Evolutionary conservation across 2,888 invertebrate genomes (phyloP).

Genomic region (Ophion slaviceki): DNA sequence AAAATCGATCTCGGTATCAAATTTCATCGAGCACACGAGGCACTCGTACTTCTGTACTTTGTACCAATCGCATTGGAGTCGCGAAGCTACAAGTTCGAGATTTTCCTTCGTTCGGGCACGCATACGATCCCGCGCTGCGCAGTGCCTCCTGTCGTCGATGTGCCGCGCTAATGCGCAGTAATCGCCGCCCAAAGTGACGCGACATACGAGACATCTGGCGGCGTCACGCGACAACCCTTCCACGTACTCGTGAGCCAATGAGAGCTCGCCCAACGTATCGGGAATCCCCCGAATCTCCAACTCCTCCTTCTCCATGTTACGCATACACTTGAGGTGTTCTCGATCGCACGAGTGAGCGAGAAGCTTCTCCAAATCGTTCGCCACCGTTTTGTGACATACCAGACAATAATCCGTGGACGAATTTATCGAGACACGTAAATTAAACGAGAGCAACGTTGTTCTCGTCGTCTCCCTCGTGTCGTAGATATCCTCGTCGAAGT

Average conservation of each 20-base stretch:
- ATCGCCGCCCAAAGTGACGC: constrained; percentile 38
- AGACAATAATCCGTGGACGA: constrained; percentile 67
- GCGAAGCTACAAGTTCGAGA: background rate
- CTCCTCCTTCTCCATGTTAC: constrained; percentile 63
- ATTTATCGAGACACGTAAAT: constrained; percentile 13
- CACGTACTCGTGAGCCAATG: constrained; percentile 68
- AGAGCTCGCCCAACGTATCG: constrained; percentile 69
- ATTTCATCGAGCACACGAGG: constrained; percentile 24
- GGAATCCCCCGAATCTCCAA: constrained; percentile 42
- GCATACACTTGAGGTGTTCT: constrained; percentile 67
- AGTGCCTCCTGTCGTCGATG: constrained; percentile 23
- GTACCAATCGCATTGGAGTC: constrained; percentile 49
- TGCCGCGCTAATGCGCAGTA: constrained; percentile 18
- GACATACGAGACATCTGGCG: constrained; percentile 65
- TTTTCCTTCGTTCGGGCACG: background rate
- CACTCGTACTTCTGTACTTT: constrained; percentile 54
- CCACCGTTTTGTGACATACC: constrained; percentile 68
- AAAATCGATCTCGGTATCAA: constrained; percentile 22
- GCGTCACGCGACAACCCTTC: constrained; percentile 62
- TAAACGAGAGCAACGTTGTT: constrained; percentile 22
- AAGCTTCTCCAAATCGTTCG: constrained; percentile 60
- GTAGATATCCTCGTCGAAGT: constrained; percentile 43
- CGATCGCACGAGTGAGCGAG: constrained; percentile 71
- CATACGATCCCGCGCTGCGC: background rate
- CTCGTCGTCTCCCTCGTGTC: constrained; percentile 17